Evolutionary conservation across 2,797 vertebrate species (phyloP), one percentile per base, ranked within the genome.

Genomic region (Gadopsis marmoratus): DNA sequence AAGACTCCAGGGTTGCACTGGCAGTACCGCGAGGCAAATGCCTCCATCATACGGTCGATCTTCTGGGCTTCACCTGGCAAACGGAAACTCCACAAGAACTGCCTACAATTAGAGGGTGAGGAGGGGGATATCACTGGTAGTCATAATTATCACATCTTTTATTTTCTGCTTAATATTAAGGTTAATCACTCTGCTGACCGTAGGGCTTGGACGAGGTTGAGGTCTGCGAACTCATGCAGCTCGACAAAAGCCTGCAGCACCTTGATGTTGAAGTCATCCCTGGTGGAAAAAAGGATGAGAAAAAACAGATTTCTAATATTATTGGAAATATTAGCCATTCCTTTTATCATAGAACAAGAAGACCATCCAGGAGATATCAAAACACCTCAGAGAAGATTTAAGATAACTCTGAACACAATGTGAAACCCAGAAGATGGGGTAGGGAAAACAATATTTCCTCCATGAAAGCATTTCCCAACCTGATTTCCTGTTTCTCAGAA

Each of bases 11-110:
- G 96, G 92, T 99, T 99, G 91, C 98, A 99, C 89, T 98, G 96
- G 89, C 98, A 99, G 91, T 99, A 99, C 62, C 98, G 97, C 0
- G 97, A 96, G 23, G 98, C 98, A 61, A 99, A 99, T 2, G 98
- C 95, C 94, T 99, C 98, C 98, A 99, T 99, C 98, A 99, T 99
- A 17, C 98, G 96, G 83, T 99, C 98, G 8, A 99, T 99, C 93
- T 99, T 99, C 93, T 99, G 98, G n/a, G 98, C 98, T 91, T 99
- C 98, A 53, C 98, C 97, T 0, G 98, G 98, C 79, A 99, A 95
- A 69, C 97, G 94, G 88, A 99, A 99, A 91, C 98, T 99, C 98
- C 98, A 99, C 53, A 99, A 92, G 94, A 99, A 99, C 91, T 99
- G 98, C 88, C 98, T 99, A 74, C 0, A 82, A 41, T 37, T 11